These are phyloP conservation scores for Heterochromis multidens DNA, from an alignment of 2,113 vertebrate species.

Conservation along the genomic window DNA sequence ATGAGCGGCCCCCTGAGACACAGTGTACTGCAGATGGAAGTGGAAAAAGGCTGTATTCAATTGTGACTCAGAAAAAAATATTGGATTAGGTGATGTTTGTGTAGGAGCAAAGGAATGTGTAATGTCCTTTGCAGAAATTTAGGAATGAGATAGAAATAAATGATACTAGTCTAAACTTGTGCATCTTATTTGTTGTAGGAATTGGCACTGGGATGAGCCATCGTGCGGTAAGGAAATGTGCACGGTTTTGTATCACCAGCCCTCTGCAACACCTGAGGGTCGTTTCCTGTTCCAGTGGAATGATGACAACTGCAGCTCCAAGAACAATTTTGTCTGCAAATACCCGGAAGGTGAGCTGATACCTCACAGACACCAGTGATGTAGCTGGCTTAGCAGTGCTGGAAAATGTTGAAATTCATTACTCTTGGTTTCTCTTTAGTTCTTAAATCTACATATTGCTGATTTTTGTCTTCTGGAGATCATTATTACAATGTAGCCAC, in stretches of 20 bases:
- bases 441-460: neutral
- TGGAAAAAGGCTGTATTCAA: neutral
- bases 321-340: slow-evolving; percentile 98
- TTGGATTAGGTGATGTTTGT: neutral
- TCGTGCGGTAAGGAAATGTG: slow-evolving; percentile 91
- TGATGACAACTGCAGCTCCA: slow-evolving; percentile 88
- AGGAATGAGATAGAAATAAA: neutral
- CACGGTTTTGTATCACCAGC: slow-evolving; percentile 89
- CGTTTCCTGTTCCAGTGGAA: slow-evolving; percentile 91
- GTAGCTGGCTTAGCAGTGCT: neutral
- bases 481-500: neutral
- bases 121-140: neutral
- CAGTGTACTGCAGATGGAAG: neutral
- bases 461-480: neutral
- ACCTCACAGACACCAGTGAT: neutral
- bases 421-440: neutral
- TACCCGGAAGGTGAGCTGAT: slow-evolving; percentile 81
- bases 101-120: neutral
- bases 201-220: slow-evolving; percentile 92
- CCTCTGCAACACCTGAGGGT: slow-evolving; percentile 76
- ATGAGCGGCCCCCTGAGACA: neutral
- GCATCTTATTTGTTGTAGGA: slow-evolving; percentile 69
- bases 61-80: neutral
- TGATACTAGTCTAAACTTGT: neutral
- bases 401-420: neutral